Conservation (phyloP, 2,797 vertebrate genomes). For the Gila robusta region DNA sequence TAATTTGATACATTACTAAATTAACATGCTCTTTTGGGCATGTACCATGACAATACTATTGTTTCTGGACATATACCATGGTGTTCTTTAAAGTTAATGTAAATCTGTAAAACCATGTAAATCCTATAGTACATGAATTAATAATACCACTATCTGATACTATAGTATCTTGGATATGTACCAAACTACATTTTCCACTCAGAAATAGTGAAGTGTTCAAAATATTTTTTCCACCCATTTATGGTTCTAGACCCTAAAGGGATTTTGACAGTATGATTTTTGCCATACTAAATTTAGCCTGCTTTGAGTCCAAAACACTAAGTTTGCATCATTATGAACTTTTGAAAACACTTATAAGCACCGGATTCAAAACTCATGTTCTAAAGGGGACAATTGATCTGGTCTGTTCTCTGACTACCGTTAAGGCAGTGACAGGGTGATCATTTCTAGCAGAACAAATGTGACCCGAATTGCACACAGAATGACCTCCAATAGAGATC, state of each 20-base stretch:
- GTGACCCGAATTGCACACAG: constrained; percentile 50
- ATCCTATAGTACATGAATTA: neutral
- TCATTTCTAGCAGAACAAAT: constrained; percentile 37
- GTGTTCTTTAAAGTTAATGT: neutral
- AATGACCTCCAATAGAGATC: constrained; percentile 63
- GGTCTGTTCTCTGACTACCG: neutral
- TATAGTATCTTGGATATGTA: neutral
- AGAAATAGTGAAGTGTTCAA: neutral
- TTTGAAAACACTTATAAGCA: neutral
- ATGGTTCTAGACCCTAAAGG: neutral
- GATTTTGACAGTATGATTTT: constrained; percentile 38
- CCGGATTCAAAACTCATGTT: neutral
- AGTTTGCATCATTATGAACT: neutral
- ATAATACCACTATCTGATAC: neutral
- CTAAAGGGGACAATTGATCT: neutral
- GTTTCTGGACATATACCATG: neutral
- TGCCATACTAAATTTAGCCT: neutral
- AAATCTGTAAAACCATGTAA: neutral
- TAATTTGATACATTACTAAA: neutral
- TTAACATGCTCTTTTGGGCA: neutral
- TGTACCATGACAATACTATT: neutral
- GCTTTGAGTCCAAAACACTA: neutral
- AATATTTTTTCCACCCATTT: neutral
- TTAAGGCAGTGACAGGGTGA: constrained; percentile 24
- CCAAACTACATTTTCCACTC: constrained; percentile 6